Evolutionary conservation across 2,797 vertebrate species (phyloP), one percentile per base, ranked within the genome.

Genomic region (Hyperoplus immaculatus): DNA sequence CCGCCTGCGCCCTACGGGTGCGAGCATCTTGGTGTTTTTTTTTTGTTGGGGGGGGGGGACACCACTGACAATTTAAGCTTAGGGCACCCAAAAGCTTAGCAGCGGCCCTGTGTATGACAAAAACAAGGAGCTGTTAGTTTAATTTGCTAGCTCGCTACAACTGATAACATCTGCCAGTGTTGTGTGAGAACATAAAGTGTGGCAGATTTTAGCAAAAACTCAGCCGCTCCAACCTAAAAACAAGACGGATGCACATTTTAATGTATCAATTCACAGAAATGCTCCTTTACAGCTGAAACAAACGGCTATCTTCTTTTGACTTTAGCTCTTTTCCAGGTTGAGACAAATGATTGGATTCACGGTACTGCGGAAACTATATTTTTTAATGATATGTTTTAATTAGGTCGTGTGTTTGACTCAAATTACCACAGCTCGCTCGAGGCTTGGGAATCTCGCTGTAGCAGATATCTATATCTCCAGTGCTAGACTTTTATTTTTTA

Each of bases 401-500:
- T 55, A 76, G 64, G 56, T 74, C 68, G 59, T 38, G 39, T 75
- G 57, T 75, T 69, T 55, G 61, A 82, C 71, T 88, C 55, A 64
- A 59, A 69, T 74, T 65, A 6, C 61, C 66, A 63, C 75, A 63
- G 78, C 46, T 63, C 21, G 50, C 85, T 61, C 0, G n/a, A 77
- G 50, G 83, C 70, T 16, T 9, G 6, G 57, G 38, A 29, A 75
- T 80, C 67, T 78, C 72, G 41, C 43, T 77, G 75, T 78, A 66
- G 64, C 81, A 72, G 61, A 59, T 77, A 75, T 89, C 77, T 71
- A 2, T 63, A 75, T 81, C 72, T 66, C 61, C 5, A 38, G 53
- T 74, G 77, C 70, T 38, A 66, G 64, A 78, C 58, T 79, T 76
- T 57, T 75, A 75, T 75, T 82, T 74, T 62, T 63, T 84, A 46